Evolutionary conservation across 2,113 vertebrate genomes (phyloP), one percentile per base, ranked within the genome.

Genomic region (Chinchilla lanigera): DNA sequence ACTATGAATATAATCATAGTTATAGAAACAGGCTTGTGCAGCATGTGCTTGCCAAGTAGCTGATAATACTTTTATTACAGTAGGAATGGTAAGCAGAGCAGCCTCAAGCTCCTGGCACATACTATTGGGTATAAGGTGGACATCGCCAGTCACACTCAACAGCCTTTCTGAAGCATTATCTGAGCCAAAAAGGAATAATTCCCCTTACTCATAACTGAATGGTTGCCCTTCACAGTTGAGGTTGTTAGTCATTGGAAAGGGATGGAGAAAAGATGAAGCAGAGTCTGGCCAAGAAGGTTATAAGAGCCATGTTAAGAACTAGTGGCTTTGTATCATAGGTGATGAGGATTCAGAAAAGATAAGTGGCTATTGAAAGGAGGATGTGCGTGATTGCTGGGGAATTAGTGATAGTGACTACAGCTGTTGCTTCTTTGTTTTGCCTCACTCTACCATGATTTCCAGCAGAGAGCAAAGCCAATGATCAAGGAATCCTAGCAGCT

Each of bases 101-200:
- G 26, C 24, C 33, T 50, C 10, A 5, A 56, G 11, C 3, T 24
- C 14, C 1, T 35, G 71, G 33, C 0, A 20, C 9, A 41, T 2
- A 69, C 0, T 4, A 7, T 44, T 13, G 13, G 30, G 33, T 50
- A 28, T 38, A 60, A n/a, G 71, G 35, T 22, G 60, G 69, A 61
- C 7, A 1, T 41, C 73, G 11, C 4, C 41, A 92, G 14, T 60
- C 44, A 65, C 2, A 58, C 3, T 44, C 22, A 50, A 0, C 2
- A 41, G 5, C 13, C 11, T 82, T 80, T 30, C n/a, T 63, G 14
- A 87, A 93, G 19, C n/a, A 56, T 33, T 26, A 7, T 38, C 35
- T 81, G 61, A 56, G 30, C 44, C 65, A 84, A 78, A 65, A 41
- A 95, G 50, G 33, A 84, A 41, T 28, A 22, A 14, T 38, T 2